A percentile compares a stretch with the other conserved stretches of the same genome.
phyloP scores from a whole-genome alignment of 2,888 invertebrate species.

The Polydrusus cervinus region DNA sequence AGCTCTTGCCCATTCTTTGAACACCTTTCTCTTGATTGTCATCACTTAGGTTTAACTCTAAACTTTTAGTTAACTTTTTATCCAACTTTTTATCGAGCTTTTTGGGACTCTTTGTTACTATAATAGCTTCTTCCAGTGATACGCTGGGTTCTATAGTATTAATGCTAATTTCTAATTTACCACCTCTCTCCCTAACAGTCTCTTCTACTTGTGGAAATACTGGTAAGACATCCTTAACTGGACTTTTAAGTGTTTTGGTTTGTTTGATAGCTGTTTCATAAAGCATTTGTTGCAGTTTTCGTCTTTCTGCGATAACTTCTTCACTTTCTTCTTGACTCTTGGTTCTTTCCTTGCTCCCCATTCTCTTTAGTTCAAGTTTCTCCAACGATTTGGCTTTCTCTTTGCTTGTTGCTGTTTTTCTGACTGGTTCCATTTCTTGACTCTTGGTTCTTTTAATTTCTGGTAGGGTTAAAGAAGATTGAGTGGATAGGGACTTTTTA shows the following conservation, averaged over 20 bases:
- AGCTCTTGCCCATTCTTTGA: conserved; percentile 69
- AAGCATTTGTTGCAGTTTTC: conserved; percentile 83
- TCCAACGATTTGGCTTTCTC: conserved; percentile 82
- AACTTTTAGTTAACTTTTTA: conserved; percentile 75
- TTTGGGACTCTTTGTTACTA: conserved; percentile 84
- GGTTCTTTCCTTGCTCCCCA: conserved; percentile 77
- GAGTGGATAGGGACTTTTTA: conserved; percentile 69
- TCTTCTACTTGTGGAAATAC: conserved; percentile 84
- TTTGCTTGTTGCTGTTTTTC: conserved; percentile 70
- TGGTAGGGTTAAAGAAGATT: conserved; percentile 62
- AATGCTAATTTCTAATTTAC: conserved; percentile 83
- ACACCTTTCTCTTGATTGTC: conserved; percentile 63
- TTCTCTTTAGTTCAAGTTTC: conserved; percentile 76
- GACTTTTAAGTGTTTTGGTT: conserved; percentile 82
- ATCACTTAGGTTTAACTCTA: conserved; percentile 77
- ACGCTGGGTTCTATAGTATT: conserved; percentile 74
- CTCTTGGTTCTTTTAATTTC: conserved; percentile 76
- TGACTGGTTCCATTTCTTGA: conserved; percentile 76
- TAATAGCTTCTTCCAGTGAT: conserved; percentile 79
- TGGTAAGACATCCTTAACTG: conserved; percentile 82
- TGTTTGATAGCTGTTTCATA: conserved; percentile 85
- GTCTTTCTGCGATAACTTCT: conserved; percentile 79
- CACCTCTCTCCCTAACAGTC: conserved; percentile 82
- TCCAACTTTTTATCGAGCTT: conserved; percentile 76
- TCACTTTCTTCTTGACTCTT: conserved; percentile 84